Conservation (phyloP, 2,888 invertebrate genomes). For the Catocala nupta region DNA sequence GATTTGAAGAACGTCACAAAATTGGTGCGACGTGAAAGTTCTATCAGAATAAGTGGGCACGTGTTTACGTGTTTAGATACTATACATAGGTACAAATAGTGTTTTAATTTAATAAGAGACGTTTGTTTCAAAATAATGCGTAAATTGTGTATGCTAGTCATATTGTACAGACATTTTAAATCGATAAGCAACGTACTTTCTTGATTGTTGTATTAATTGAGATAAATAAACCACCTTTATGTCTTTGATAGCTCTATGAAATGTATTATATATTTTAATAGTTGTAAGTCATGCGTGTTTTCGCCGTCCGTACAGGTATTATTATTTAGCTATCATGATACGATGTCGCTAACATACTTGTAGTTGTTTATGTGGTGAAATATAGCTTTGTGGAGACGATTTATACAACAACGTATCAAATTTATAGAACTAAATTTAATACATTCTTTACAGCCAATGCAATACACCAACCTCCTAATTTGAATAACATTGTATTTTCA, state of each 20-base stretch:
- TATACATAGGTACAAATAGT: constrained; percentile 77
- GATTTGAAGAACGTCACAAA: constrained; percentile 31
- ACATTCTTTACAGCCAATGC: no score
- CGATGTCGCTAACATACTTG: no score
- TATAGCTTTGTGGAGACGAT: no score
- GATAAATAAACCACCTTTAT: constrained; percentile 41
- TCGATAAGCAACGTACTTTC: constrained; percentile 70
- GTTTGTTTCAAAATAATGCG: constrained; percentile 67
- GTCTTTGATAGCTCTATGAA: constrained; percentile 53
- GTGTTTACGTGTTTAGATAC: constrained; percentile 56
- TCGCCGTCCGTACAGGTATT: constrained; percentile 1
- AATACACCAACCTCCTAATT: no score
- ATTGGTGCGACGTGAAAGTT: constrained; percentile 26
- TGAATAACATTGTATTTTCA: no score
- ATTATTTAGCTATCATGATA: no score
- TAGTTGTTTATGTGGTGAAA: no score
- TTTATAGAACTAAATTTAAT: no score
- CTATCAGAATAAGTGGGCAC: constrained; percentile 34
- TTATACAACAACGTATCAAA: no score
- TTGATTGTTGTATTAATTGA: constrained; percentile 73
- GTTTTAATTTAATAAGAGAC: constrained; percentile 69
- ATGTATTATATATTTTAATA: neutral
- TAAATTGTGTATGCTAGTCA: constrained; percentile 81
- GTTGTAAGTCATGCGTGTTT: constrained; percentile 1
- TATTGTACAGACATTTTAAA: constrained; percentile 82